Evolutionary conservation across 2,888 invertebrate genomes (phyloP).

Genomic region (Nomada ruficornis): DNA sequence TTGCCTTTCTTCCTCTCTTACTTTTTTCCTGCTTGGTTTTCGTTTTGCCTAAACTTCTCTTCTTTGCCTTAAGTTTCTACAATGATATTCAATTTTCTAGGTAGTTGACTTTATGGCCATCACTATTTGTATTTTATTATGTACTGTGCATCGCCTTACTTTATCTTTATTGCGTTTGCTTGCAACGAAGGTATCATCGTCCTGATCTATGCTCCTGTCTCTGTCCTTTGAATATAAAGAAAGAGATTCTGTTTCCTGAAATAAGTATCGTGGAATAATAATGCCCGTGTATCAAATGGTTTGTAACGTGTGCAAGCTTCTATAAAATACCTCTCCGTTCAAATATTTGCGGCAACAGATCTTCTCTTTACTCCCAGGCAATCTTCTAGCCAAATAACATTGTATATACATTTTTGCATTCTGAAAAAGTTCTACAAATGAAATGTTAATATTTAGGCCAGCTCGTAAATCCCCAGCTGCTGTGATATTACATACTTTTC

Average conservation of each 20-base stretch:
- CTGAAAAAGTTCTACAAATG: conserved; percentile 64
- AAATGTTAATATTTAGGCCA: neutral
- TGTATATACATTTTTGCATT: conserved; percentile 62
- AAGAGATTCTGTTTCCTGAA: conserved; percentile 11
- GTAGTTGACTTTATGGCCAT: conserved; percentile 4
- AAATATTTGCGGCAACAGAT: conserved; percentile 67
- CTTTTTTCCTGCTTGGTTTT: neutral
- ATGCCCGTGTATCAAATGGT: neutral
- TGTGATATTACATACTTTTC: conserved; percentile 64
- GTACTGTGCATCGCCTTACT: conserved; percentile 16
- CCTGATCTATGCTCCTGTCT: neutral
- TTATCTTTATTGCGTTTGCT: neutral
- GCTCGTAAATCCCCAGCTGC: neutral
- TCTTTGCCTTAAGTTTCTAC: neutral
- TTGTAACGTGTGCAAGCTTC: neutral
- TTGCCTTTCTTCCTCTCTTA: neutral
- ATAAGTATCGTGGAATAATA: neutral
- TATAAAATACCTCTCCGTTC: conserved; percentile 26
- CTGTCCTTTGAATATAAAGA: neutral
- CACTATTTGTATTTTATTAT: neutral
- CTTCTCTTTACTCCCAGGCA: conserved; percentile 41
- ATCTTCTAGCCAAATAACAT: conserved; percentile 67
- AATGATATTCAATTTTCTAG: neutral
- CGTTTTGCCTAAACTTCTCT: neutral
- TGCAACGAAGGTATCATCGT: neutral